Evolutionary conservation across 2,888 invertebrate genomes (phyloP).

Genomic region (Drosophila kanekoi): DNA sequence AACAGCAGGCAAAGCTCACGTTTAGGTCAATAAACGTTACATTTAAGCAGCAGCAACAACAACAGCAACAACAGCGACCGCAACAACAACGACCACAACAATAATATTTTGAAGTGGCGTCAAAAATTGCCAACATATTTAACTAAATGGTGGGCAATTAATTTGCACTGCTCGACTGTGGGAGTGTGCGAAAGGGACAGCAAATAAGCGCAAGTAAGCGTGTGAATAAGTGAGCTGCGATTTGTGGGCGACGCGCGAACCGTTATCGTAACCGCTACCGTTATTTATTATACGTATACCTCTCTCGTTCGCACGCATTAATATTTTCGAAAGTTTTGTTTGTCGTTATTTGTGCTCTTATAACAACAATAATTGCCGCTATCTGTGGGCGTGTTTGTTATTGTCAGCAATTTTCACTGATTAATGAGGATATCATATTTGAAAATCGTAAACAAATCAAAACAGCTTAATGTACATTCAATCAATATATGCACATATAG

Average conservation of each 20-base stretch:
- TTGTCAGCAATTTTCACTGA: conserved; percentile 59
- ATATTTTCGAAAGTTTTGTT: conserved; percentile 27
- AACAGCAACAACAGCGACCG: conserved; percentile 34
- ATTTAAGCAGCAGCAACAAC: conserved; percentile 37
- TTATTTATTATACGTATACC: conserved; percentile 19
- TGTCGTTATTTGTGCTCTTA: conserved; percentile 4
- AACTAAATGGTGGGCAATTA: conserved; percentile 38
- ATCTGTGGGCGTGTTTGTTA: conserved; percentile 51
- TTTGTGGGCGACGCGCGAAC: conserved; percentile 4
- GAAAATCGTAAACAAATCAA: conserved; percentile 57
- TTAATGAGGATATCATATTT: conserved; percentile 52
- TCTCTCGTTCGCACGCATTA: conserved; percentile 14
- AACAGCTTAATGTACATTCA: conserved; percentile 22
- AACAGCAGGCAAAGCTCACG: conserved; percentile 24
- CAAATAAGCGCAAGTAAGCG: background rate
- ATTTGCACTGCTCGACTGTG: conserved; percentile 20
- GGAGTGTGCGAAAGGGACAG: conserved; percentile 13
- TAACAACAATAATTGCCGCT: conserved; percentile 31
- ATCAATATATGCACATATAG: conserved; percentile 15
- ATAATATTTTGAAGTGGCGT: conserved; percentile 9
- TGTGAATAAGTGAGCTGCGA: background rate
- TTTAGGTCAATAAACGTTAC: conserved; percentile 74
- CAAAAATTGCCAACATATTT: conserved; percentile 40
- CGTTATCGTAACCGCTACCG: conserved; percentile 37
- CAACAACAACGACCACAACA: conserved; percentile 18